Conservation (phyloP, 1,140 invertebrate species). For the Drosophila baimaii region DNA sequence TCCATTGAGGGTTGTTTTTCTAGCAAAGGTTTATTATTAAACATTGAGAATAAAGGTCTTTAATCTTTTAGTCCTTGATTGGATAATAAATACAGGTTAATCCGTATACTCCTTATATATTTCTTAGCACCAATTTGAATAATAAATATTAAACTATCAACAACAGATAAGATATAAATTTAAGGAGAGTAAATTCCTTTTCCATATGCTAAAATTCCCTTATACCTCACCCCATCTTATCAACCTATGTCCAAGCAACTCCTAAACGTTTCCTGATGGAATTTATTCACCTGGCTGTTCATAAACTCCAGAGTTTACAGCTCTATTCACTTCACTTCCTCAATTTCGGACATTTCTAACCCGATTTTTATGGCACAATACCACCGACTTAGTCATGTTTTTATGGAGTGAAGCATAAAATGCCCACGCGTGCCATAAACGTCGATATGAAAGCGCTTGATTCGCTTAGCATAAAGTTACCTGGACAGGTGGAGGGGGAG, state of each 20-base stretch:
- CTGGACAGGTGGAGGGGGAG: slow-evolving; percentile 6
- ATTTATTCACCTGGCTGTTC: neutral
- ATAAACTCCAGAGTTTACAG: slow-evolving; percentile 9
- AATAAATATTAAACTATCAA: neutral
- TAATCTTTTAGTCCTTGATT: neutral
- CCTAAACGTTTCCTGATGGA: slow-evolving; percentile 3
- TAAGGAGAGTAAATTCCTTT: too few relatives aligned
- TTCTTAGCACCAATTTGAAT: too few relatives aligned
- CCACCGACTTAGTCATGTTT: slow-evolving; percentile 26
- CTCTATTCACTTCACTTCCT: slow-evolving; percentile 15
- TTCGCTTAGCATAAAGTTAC: slow-evolving; percentile 66
- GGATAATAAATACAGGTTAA: neutral
- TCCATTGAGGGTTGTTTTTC: slow-evolving; percentile 6
- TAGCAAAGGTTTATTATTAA: neutral
- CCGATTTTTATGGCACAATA: slow-evolving; percentile 33
- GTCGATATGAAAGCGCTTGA: slow-evolving; percentile 58
- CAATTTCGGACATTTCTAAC: slow-evolving; percentile 32
- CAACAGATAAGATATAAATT: neutral
- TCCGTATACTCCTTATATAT: too few relatives aligned
- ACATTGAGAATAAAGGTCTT: slow-evolving; percentile 14
- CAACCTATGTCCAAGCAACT: neutral
- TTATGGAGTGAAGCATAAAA: slow-evolving; percentile 55
- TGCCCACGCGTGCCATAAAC: slow-evolving; percentile 61
- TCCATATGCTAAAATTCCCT: neutral
- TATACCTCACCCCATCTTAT: neutral